Evolutionary conservation across 2,888 invertebrate genomes (phyloP), one percentile per base, ranked within the genome.

Genomic region (Heliconius sara): DNA sequence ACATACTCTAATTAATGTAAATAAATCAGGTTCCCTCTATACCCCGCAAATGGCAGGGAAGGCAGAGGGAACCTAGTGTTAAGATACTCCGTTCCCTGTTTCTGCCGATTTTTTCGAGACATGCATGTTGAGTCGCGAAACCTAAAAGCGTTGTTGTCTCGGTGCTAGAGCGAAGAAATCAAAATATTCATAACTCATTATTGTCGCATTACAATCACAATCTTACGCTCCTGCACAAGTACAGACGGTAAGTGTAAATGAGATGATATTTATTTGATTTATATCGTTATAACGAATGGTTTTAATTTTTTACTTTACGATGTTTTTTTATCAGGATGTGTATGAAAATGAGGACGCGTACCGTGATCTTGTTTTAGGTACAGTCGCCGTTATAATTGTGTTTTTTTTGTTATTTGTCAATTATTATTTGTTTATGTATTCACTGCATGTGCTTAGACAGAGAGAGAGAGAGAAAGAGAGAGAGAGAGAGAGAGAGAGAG

Each of bases 311-410:
- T 77, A 63, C 76, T 70, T 47, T 76, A 65, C 71, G 80, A 63
- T 63, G 75, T 63, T 74, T 76, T 80, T 81, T 78, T 78, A 81
- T 76, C 73, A 67, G 47, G 77, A 76, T 77, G 77, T 76, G 78
- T 80, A 78, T 80, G 67, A 81, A 81, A 81, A 81, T 43, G 73
- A 78, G 80, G 80, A 74, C 78, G 76, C 74, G 78, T 79, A 34
- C 73, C 5, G 72, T 52, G 70, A 73, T 80, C 74, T 71, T 77
- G 30, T 81, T 81, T 63, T n/a, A 57, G 19, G 81, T 81, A 81
- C 81, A 72, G 74, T 76, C 79, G 39, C 13, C 10, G 22, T 25
- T 25, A 63, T 12, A 63, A 63, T 25, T 63, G 63, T n/a, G n/a
- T 60, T 52, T 22, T 63, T 63, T 52, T 52, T 52, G 22, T 9